Evolutionary conservation across 2,113 vertebrate genomes (phyloP).

Genomic region (Orthonyx spaldingii): DNA sequence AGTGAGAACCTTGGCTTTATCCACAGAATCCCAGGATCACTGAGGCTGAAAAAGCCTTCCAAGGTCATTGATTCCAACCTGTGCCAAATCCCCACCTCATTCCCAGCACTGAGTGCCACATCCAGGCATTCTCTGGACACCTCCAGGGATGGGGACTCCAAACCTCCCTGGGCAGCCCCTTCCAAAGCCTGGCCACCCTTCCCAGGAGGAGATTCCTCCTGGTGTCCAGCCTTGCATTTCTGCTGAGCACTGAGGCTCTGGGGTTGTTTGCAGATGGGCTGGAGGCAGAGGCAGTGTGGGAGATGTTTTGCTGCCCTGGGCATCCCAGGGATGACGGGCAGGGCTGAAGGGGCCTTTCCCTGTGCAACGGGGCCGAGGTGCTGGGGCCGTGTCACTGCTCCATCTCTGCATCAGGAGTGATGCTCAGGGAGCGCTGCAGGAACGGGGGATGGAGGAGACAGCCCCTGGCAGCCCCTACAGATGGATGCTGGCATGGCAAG

Average conservation of each 20-base stretch:
- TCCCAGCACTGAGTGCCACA: fast-evolving
- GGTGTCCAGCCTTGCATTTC: background rate
- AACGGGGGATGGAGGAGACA: background rate
- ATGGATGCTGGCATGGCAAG: background rate
- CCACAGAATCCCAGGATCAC: background rate
- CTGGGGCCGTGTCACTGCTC: fast-evolving
- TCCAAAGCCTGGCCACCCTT: fast-evolving
- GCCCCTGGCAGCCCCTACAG: background rate
- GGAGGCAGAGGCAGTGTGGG: background rate
- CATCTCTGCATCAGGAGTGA: background rate
- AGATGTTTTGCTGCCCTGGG: background rate
- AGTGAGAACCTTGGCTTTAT: background rate
- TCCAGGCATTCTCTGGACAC: background rate
- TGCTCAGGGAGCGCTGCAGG: background rate
- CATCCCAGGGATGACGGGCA: fast-evolving
- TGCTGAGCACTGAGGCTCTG: background rate
- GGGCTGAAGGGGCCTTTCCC: background rate
- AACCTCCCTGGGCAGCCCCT: background rate
- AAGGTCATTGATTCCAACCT: background rate
- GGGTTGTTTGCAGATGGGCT: background rate
- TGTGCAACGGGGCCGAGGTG: fast-evolving
- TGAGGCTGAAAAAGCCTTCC: background rate
- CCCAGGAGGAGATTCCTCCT: background rate
- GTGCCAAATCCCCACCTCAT: fast-evolving
- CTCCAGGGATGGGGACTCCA: background rate